These are phyloP conservation scores for Esox masquinongy DNA, from an alignment of 2,797 vertebrate genomes.

Conservation along the genomic window DNA sequence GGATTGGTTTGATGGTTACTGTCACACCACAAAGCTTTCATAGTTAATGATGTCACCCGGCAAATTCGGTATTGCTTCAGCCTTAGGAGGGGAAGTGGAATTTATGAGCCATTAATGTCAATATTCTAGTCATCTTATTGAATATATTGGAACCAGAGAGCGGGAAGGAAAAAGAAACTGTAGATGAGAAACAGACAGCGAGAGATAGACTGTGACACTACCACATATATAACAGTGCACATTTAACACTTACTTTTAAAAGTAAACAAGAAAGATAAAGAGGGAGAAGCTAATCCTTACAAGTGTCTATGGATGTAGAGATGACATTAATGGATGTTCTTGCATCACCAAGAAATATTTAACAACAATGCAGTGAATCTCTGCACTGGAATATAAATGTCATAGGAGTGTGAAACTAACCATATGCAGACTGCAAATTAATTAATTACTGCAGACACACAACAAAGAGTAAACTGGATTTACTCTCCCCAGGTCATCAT, in stretches of 20 bases:
- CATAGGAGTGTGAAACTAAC: background rate
- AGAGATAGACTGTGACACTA: conserved; percentile 21
- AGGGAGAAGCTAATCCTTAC: background rate
- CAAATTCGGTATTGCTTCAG: conserved; percentile 46
- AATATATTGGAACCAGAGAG: background rate
- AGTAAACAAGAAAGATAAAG: background rate
- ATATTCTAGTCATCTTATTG: conserved; percentile 18
- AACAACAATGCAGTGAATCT: background rate
- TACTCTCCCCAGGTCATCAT: background rate
- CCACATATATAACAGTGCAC: too few relatives aligned
- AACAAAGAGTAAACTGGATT: background rate
- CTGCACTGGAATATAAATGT: too few relatives aligned
- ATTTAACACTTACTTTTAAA: too few relatives aligned
- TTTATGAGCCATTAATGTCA: conserved; percentile 55
- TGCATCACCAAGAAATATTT: too few relatives aligned
- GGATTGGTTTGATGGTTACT: conserved; percentile 55
- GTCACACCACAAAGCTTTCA: conserved; percentile 51
- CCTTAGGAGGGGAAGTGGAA: conserved; percentile 42
- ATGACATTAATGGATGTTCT: background rate
- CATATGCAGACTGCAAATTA: background rate
- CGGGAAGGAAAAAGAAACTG: conserved; percentile 17
- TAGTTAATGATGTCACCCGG: conserved; percentile 45
- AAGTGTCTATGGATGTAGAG: too few relatives aligned
- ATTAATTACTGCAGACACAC: background rate
- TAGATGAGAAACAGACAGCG: conserved; percentile 47